Evolutionary conservation across 2,797 vertebrate genomes (phyloP).

Genomic region (Catharus ustulatus): DNA sequence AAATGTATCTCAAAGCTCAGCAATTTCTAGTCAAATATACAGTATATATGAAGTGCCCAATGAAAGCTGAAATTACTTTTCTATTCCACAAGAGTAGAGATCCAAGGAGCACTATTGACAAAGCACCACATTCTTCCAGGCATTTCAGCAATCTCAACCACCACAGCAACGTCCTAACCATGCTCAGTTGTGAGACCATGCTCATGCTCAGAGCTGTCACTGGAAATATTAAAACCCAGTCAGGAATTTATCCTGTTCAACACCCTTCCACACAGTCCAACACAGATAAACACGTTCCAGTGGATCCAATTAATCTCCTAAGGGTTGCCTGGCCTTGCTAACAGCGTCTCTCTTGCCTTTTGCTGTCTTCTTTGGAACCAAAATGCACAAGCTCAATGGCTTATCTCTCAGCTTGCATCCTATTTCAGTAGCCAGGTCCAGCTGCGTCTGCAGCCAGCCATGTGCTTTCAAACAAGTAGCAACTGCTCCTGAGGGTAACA

Average conservation of each 20-base stretch:
- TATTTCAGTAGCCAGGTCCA: constrained; percentile 44
- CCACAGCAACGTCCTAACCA: not conserved
- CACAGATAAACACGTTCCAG: constrained; percentile 45
- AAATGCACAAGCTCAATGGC: not conserved
- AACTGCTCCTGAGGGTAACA: not conserved
- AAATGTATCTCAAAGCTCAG: not conserved
- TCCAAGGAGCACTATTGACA: not conserved
- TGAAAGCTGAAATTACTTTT: not conserved
- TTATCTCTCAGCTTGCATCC: constrained; percentile 59
- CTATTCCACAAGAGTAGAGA: not conserved
- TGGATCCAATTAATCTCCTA: constrained; percentile 68
- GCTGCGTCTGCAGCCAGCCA: constrained; percentile 54
- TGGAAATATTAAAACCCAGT: not conserved
- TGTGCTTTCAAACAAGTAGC: not conserved
- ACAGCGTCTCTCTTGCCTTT: constrained; percentile 1
- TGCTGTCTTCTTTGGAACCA: constrained; percentile 44
- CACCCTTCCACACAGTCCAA: constrained; percentile 28
- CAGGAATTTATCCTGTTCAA: constrained; percentile 52
- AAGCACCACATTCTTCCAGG: not conserved
- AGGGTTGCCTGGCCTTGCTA: constrained; percentile 44
- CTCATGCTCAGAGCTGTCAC: not conserved
- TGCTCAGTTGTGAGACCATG: accelerated
- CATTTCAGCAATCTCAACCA: not conserved
- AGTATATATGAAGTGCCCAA: not conserved
- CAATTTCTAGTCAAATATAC: not conserved